These are phyloP conservation scores for Acleris cristana DNA, from an alignment of 2,888 invertebrate genomes.

Conservation along the genomic window DNA sequence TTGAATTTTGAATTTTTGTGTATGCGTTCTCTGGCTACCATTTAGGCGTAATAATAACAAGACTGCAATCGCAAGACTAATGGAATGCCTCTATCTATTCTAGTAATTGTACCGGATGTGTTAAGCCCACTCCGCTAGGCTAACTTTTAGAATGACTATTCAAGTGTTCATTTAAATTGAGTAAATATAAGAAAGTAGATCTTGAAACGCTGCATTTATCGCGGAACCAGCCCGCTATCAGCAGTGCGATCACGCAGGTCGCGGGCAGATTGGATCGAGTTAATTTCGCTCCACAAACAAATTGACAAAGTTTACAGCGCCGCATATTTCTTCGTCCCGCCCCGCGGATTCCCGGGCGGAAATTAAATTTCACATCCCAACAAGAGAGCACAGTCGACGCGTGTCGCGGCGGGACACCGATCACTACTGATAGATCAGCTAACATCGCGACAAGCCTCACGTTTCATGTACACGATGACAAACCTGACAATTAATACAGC, in stretches of 20 bases:
- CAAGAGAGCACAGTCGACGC: constrained; percentile 77
- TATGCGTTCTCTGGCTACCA: too few relatives aligned
- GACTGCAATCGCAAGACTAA: too few relatives aligned
- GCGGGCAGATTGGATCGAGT: constrained; percentile 82
- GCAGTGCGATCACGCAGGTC: constrained; percentile 69
- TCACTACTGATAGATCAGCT: constrained; percentile 60
- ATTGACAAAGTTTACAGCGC: constrained; percentile 84
- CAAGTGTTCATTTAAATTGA: too few relatives aligned
- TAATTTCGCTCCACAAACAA: constrained; percentile 84
- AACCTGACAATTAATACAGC: neutral
- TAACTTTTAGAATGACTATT: too few relatives aligned
- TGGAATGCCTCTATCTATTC: too few relatives aligned
- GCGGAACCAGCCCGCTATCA: constrained; percentile 63
- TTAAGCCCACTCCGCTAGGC: too few relatives aligned
- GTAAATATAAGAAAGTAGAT: neutral
- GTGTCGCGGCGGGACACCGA: constrained; percentile 57
- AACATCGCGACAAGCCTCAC: constrained; percentile 30
- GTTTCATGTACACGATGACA: constrained; percentile 30
- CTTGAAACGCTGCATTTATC: constrained; percentile 44
- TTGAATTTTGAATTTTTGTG: too few relatives aligned
- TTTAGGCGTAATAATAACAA: too few relatives aligned
- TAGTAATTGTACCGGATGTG: too few relatives aligned
- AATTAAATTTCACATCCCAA: constrained; percentile 84
- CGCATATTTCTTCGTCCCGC: constrained; percentile 79
- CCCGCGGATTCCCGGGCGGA: constrained; percentile 78